A percentile compares a stretch with the other conserved stretches of the same genome.
phyloP scores from a whole-genome alignment of 2,888 invertebrate genomes.

The Bhutanitis thaidina region DNA sequence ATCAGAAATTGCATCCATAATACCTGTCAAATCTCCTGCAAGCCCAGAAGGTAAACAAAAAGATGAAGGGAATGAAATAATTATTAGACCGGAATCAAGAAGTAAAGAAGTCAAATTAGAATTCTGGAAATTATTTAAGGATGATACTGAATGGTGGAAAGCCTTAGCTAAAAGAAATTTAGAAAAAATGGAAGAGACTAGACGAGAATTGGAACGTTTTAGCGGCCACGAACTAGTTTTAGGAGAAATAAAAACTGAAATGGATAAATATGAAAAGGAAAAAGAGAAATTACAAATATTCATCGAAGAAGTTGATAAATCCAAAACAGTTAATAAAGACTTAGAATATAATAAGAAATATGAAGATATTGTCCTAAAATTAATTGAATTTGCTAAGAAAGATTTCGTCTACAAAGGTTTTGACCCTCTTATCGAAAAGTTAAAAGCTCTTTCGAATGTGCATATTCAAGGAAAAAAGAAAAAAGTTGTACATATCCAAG shows the following conservation, averaged over 20 bases:
- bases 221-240: slow-evolving; percentile 67
- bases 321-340: slow-evolving; percentile 58
- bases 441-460: slow-evolving; percentile 60
- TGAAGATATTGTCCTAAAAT: slow-evolving; percentile 67
- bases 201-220: slow-evolving; percentile 64
- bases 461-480: slow-evolving; percentile 55
- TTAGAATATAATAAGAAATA: slow-evolving; percentile 69
- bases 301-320: slow-evolving; percentile 66
- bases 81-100: slow-evolving; percentile 40
- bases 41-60: slow-evolving; percentile 37
- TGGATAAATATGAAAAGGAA: slow-evolving; percentile 56
- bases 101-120: slow-evolving; percentile 44
- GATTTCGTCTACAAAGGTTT: slow-evolving; percentile 73
- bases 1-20: slow-evolving; percentile 28
- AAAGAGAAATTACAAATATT: slow-evolving; percentile 60
- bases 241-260: slow-evolving; percentile 58
- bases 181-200: slow-evolving; percentile 70
- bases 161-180: slow-evolving; percentile 68
- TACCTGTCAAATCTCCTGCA: slow-evolving; percentile 14
- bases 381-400: slow-evolving; percentile 70
- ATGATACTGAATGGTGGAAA: slow-evolving; percentile 74
- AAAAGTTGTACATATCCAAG: slow-evolving; percentile 54
- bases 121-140: slow-evolving; percentile 70
- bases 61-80: slow-evolving; percentile 43
- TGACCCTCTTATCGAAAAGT: slow-evolving; percentile 66